A percentile compares a stretch with the other conserved stretches of the same genome.
Evolutionary conservation across 2,113 vertebrate genomes (phyloP).

Genomic region (Raja brachyura): DNA sequence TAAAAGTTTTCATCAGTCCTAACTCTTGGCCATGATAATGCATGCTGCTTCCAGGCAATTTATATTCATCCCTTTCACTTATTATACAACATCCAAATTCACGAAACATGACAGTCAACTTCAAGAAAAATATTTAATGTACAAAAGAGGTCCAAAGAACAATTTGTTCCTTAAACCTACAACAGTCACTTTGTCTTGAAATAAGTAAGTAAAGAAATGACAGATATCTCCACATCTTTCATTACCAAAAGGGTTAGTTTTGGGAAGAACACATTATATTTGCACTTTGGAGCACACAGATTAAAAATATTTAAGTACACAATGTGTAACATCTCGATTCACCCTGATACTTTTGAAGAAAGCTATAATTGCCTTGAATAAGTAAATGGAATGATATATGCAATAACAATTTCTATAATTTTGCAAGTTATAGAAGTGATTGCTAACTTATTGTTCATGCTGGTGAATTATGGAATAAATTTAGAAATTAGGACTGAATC

Average conservation of each 20-base stretch:
- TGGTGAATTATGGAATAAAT: background rate
- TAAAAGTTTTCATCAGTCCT: background rate
- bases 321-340: no score
- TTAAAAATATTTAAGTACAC: no score
- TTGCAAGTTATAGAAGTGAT: background rate
- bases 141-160: background rate
- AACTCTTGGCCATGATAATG: background rate
- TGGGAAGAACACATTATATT: no score
- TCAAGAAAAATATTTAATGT: background rate
- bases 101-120: background rate
- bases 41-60: background rate
- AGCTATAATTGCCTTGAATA: background rate
- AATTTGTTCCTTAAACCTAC: background rate
- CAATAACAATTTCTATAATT: background rate
- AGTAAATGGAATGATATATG: background rate
- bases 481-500: background rate
- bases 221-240: background rate
- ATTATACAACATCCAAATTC: background rate
- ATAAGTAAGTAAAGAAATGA: background rate
- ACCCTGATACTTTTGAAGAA: no score
- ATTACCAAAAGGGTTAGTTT: no score
- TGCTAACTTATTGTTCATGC: background rate
- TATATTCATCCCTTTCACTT: background rate
- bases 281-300: no score
- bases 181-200: background rate